Conservation (phyloP, 2,888 invertebrate genomes). For the Brenthis daphne region DNA sequence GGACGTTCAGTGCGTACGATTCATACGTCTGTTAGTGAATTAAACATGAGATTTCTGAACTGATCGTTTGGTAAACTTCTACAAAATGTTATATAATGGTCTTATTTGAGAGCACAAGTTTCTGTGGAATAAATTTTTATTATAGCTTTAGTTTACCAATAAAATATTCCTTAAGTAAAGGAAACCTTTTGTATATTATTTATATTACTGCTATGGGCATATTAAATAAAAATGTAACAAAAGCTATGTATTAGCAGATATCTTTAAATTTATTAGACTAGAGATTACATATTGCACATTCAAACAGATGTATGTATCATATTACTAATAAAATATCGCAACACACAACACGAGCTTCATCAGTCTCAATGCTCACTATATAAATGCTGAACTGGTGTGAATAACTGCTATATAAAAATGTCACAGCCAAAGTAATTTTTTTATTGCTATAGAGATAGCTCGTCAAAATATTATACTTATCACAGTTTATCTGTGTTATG, state of each 20-base stretch:
- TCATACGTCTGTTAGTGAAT: conserved; percentile 45
- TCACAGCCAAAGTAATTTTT: conserved; percentile 37
- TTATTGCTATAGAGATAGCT: not conserved
- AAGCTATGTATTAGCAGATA: not conserved
- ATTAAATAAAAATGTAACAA: not conserved
- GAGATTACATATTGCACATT: conserved; percentile 41
- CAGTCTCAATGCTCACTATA: conserved; percentile 19
- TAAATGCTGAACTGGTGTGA: conserved; percentile 29
- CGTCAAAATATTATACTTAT: conserved; percentile 10
- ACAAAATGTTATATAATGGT: conserved; percentile 26
- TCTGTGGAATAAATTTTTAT: conserved; percentile 16
- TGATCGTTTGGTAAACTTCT: conserved; percentile 44
- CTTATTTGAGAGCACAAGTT: conserved; percentile 15
- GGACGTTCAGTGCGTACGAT: conserved; percentile 40
- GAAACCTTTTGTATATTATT: not conserved
- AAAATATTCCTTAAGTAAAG: not conserved
- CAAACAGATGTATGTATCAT: conserved; percentile 4
- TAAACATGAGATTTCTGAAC: conserved; percentile 50
- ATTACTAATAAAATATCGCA: conserved; percentile 19
- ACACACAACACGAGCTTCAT: conserved; percentile 8
- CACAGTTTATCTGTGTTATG: conserved; percentile 23
- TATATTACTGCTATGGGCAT: not conserved
- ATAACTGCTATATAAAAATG: conserved; percentile 20
- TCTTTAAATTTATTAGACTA: conserved; percentile 42
- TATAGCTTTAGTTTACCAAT: not conserved